Base-by-base conservation (phyloP, 2,888 invertebrate species). In the Taphrorychus bicolor region DNA sequence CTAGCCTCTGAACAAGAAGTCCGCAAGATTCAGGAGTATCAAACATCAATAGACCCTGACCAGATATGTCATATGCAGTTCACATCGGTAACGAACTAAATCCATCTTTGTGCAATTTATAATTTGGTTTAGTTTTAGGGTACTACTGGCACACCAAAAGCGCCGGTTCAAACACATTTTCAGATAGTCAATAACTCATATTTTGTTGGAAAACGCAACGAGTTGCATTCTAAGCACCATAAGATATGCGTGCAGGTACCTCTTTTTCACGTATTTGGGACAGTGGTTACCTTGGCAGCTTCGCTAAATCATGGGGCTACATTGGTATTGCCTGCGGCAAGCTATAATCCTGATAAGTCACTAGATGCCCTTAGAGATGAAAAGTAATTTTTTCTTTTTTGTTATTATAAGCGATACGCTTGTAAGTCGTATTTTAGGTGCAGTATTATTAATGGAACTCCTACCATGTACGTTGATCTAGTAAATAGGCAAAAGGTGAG, bases 381-480 rank as follows among this genome's bases (percentile, higher is more conserved):
- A 80, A 88, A 87, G 87, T 92, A 81, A 80, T 79, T 72, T 54
- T 5, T 21, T n/a, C n/a, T n/a, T n/a, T n/a, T n/a, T n/a, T n/a
- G n/a, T n/a, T n/a, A n/a, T n/a, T n/a, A n/a, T n/a, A n/a, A n/a
- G n/a, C n/a, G n/a, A n/a, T n/a, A n/a, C n/a, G n/a, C n/a, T n/a
- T n/a, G n/a, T n/a, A n/a, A n/a, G n/a, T n/a, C n/a, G n/a, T 32
- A 11, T 18, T 51, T n/a, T 75, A 92, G 92, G 75, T 93, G 93
- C 76, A 88, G 88, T 0, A 81, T 88, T 0, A 79, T 91, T 22
- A 89, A 89, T 77, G 94, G 94, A 40, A 93, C 94, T 0, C 94
- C 95, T 4, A 94, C 95, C 2, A 94, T 94, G 94, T 91, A 91
- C 80, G 87, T 92, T 11, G 93, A 94, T 81, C 83, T 93, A 72